Percentiles rank a stretch among this genome's conserved stretches.
Evolutionary conservation across 2,113 vertebrate species (phyloP).

Genomic region (Corythaixoides concolor): DNA sequence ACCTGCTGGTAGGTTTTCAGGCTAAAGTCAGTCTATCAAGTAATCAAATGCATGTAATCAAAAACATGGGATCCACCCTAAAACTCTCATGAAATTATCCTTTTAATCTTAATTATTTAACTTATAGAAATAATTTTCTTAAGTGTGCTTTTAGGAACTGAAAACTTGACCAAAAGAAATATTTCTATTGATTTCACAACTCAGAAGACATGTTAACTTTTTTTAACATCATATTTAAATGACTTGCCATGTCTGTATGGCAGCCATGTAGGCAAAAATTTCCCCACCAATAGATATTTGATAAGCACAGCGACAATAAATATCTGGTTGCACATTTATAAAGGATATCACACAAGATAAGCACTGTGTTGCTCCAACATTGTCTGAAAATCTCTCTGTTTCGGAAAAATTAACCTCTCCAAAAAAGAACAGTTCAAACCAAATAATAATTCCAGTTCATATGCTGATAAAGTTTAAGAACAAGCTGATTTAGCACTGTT

Average conservation of each 20-base stretch:
- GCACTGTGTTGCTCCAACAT: not conserved
- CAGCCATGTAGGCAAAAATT: not conserved
- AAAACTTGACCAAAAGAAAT: not conserved
- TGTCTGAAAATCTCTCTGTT: not conserved
- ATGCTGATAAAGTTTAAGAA: not conserved
- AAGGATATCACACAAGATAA: not conserved
- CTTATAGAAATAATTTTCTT: not conserved
- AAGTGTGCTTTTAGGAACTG: not conserved
- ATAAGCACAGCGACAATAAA: not conserved
- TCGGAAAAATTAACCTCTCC: not conserved
- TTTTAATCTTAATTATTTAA: not conserved
- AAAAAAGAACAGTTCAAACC: not conserved
- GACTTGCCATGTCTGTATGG: not conserved
- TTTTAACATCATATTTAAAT: not conserved
- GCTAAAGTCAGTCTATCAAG: constrained; percentile 18
- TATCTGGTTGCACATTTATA: not conserved
- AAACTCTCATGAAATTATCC: not conserved
- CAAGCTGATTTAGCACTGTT: not conserved
- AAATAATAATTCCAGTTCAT: not conserved
- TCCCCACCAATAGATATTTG: not conserved
- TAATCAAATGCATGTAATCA: not conserved
- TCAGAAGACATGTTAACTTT: not conserved
- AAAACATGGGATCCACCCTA: not conserved
- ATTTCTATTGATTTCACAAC: not conserved
- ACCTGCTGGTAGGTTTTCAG: constrained; percentile 14